Base-by-base conservation (phyloP, 2,113 vertebrate species). In the Chaetodon trifascialis region DNA sequence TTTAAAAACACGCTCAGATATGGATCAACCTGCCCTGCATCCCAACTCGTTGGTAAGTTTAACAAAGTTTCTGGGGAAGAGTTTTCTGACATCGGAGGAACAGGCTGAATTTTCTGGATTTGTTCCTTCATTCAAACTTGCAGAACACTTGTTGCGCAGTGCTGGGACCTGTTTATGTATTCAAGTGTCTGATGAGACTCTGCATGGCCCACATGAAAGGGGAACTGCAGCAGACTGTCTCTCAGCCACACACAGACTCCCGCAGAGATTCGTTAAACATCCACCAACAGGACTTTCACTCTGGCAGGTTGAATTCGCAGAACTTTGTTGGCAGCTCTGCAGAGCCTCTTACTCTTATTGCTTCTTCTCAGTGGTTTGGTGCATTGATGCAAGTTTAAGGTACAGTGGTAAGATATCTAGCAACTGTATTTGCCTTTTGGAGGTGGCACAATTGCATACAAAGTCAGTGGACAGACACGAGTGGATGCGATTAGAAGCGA, bases 11-110 rank as follows among this genome's bases (percentile, higher is more conserved):
- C 80, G 2, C 66, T 72, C 59, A 79, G 77, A 78, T 67, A 89
- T 91, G 91, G 92, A 94, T 64, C 73, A 64, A 87, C 79, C 85
- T 90, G 86, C 87, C 72, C 63, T 78, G 82, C 91, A 82, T 92
- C 84, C 84, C 87, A 76, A 68, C 87, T 63, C 0, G 60, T 93
- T 91, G 95, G 96, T 97, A 93, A 96, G 95, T 83, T 83, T 58
- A 63, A 77, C 64, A 51, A 15, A 82, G 47, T 44, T 82, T 84
- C 11, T 1, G 4, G 47, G 67, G 17, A 16, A 34, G 51, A 73
- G 0, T 19, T 62, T 68, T 62, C n/a, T 52, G 7, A 51, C 6
- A 1, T 12, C 15, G 21, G 44, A 25, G 7, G 19, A 71, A 40
- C 16, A 44, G 15, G 12, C 11, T 21, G 15, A 36, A 7, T 30